These are phyloP conservation scores for Poicephalus gulielmi DNA, from an alignment of 2,113 vertebrate genomes.

Conservation along the genomic window DNA sequence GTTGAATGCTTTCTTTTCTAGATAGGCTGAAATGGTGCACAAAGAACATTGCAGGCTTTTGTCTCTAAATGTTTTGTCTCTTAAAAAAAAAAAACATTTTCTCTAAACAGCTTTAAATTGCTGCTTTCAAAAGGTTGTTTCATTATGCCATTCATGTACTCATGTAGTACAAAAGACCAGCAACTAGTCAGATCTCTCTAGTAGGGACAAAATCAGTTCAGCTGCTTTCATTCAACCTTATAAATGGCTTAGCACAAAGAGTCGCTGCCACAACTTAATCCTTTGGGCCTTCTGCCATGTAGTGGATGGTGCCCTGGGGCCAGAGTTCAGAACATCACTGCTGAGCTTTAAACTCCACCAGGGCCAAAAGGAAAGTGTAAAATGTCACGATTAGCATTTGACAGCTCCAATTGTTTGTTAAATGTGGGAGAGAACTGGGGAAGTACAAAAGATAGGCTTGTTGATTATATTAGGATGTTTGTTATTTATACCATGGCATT, in stretches of 20 bases:
- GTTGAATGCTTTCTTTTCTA: background rate
- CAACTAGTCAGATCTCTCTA: background rate
- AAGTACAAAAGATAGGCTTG: background rate
- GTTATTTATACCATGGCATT: background rate
- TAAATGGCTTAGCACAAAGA: background rate
- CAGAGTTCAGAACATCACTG: background rate
- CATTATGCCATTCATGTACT: background rate
- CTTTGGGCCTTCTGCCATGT: background rate
- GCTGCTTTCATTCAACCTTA: background rate
- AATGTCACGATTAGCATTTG: constrained; percentile 17
- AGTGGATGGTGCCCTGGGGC: background rate
- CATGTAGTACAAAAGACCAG: background rate
- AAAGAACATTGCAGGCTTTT: background rate
- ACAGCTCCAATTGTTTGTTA: background rate
- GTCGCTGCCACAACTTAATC: background rate
- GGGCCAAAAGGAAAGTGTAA: background rate
- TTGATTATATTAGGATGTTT: background rate
- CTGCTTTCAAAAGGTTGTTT: background rate
- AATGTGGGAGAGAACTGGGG: background rate
- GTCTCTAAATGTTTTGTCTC: background rate
- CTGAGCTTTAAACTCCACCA: background rate
- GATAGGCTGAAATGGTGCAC: background rate
- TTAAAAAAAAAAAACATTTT: background rate
- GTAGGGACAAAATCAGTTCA: background rate
- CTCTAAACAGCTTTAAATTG: background rate